Conservation (phyloP, 2,888 invertebrate genomes). For the Anaspis maculata region DNA sequence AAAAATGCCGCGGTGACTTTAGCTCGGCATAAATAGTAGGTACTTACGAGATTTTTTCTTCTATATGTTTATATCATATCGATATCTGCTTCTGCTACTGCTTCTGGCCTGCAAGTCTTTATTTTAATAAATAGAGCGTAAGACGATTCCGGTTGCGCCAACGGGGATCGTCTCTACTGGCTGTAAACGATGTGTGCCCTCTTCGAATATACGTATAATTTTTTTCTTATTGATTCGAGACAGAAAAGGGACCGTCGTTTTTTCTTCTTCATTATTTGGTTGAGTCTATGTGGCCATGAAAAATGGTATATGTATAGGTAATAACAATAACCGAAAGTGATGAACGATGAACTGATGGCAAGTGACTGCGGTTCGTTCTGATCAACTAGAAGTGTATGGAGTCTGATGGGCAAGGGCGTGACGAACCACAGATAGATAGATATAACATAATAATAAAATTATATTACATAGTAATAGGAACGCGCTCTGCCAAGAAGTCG, state of each 20-base stretch:
- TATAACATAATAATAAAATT: conserved; percentile 22
- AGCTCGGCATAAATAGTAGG: conserved; percentile 37
- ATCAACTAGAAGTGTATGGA: conserved; percentile 39
- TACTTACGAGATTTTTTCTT: conserved; percentile 15
- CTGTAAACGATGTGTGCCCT: too few relatives aligned
- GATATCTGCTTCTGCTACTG: conserved; percentile 13
- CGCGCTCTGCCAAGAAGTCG: conserved; percentile 29
- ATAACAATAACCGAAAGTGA: conserved; percentile 3
- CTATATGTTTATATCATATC: too few relatives aligned
- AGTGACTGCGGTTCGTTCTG: conserved; percentile 21
- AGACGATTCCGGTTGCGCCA: conserved; percentile 15
- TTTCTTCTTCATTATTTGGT: too few relatives aligned
- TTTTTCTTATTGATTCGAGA: too few relatives aligned
- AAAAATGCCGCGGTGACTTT: conserved; percentile 33
- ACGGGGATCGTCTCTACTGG: conserved; percentile 18
- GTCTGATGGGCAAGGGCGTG: conserved; percentile 36
- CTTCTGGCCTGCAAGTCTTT: too few relatives aligned
- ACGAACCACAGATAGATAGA: conserved; percentile 35
- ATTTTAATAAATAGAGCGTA: conserved; percentile 3
- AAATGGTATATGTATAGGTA: too few relatives aligned
- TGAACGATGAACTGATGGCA: conserved; percentile 10
- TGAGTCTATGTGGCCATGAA: too few relatives aligned
- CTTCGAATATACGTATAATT: too few relatives aligned
- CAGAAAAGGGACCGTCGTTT: too few relatives aligned
- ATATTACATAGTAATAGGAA: conserved; percentile 35